Conservation (phyloP, 2,113 vertebrate genomes). For the Perca flavescens region DNA sequence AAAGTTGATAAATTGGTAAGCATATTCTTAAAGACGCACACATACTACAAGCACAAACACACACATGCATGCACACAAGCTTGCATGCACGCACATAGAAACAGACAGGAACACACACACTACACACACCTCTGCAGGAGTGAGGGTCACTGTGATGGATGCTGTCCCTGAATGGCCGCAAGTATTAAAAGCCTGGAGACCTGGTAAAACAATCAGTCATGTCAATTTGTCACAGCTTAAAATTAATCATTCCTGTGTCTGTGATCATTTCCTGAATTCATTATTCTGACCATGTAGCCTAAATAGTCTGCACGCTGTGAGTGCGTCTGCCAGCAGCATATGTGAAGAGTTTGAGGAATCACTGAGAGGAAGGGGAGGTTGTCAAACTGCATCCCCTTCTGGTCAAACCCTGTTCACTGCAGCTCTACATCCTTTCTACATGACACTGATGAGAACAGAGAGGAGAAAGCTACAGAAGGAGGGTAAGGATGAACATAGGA, state of each 20-base stretch:
- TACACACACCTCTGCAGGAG: conserved; percentile 65
- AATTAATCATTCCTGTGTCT: conserved; percentile 66
- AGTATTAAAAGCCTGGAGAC: conserved; percentile 80
- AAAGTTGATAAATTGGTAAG: conserved; percentile 33
- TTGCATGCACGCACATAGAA: conserved; percentile 11
- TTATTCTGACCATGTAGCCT: conserved; percentile 80
- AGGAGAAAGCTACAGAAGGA: neutral
- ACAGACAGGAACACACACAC: conserved; percentile 26
- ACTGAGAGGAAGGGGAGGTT: conserved; percentile 76
- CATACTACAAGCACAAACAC: conserved; percentile 9
- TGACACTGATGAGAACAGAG: conserved; percentile 65
- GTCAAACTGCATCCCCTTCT: conserved; percentile 80
- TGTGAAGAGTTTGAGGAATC: conserved; percentile 71
- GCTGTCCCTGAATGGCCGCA: conserved; percentile 74
- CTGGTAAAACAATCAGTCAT: conserved; percentile 67
- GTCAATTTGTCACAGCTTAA: conserved; percentile 59
- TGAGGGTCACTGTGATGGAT: conserved; percentile 78
- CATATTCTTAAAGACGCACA: conserved; percentile 20
- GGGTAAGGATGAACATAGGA: neutral
- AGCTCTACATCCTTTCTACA: conserved; percentile 69
- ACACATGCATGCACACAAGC: conserved; percentile 21
- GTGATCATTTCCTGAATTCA: conserved; percentile 66
- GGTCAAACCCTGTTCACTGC: conserved; percentile 78
- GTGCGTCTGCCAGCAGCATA: conserved; percentile 60
- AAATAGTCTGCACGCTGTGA: conserved; percentile 72